Evolutionary conservation across 2,797 vertebrate species (phyloP), one percentile per base, ranked within the genome.

Genomic region (Argentina silus): DNA sequence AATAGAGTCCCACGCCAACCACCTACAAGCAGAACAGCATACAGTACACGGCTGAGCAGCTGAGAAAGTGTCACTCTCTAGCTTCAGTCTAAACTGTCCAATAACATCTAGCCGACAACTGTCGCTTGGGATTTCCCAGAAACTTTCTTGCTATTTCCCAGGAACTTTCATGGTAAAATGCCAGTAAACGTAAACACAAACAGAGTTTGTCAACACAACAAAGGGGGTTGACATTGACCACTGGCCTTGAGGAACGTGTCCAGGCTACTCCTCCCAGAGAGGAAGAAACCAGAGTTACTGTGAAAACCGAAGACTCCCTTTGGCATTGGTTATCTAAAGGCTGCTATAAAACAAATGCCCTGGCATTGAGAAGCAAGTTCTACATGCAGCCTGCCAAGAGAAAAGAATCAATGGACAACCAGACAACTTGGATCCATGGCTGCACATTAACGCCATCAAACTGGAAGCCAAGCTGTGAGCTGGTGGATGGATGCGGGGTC

Each of bases 1-100:
- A 61, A 61, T 14, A 61, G 66, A 72, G 56, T 69, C 72, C 67
- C 78, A 65, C 75, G 74, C 76, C 45, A 51, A 77, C 71, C 67
- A 63, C 69, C 78, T 74, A 75, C 69, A 36, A 4, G 27, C 27
- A 36, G 27, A 36, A 36, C 27, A 61, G 23, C 15, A 61, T 15
- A 23, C 68, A 42, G 56, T 23, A 47, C 44, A 59, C 72, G 59
- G 71, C 60, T 56, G 53, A 62, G 60, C 44, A 70, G 27, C 27
- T 36, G 74, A 65, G 69, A 11, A 23, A 67, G 48, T 14, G 42
- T 55, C 65, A 42, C 36, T 56, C 65, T 45, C 27, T 66, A 75
- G 77, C 63, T 69, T 10, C 69, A 63, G 17, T 42, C 43, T 61
- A 72, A 70, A 63, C 55, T 50, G 56, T 36, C 48, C 27, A 43